Percentiles rank a stretch among this genome's conserved stretches.
Conservation (phyloP, 2,888 invertebrate genomes). For the Acanthosepion lycidas region DNA sequence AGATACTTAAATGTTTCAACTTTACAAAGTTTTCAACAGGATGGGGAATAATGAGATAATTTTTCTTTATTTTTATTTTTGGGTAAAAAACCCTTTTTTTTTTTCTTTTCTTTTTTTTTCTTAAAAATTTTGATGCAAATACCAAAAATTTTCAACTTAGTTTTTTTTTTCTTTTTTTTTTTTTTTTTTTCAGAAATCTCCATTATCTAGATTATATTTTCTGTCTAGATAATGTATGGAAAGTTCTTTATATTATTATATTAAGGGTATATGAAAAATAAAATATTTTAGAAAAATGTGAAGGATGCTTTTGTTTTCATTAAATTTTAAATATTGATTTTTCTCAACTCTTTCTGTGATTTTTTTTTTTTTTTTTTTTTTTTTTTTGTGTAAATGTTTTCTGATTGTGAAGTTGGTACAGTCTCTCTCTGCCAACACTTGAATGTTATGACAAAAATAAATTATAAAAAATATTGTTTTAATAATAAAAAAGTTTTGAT, state of each 20-base stretch:
- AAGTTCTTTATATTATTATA: background rate
- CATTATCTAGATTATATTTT: conserved; percentile 33
- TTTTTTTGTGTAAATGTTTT: background rate
- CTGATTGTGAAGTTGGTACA: background rate
- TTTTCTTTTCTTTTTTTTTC: background rate
- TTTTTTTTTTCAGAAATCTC: background rate
- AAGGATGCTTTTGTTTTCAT: background rate
- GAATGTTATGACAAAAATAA: conserved; percentile 18
- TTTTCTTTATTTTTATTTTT: background rate
- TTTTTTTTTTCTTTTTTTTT: background rate
- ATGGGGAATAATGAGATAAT: background rate
- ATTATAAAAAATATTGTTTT: background rate
- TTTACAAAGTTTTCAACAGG: too few relatives aligned
- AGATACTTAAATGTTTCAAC: background rate
- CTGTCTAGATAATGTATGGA: background rate
- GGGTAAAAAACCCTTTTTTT: background rate
- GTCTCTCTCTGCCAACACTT: background rate
- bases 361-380: background rate
- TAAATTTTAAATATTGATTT: background rate
- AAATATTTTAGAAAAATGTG: background rate
- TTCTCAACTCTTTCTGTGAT: background rate
- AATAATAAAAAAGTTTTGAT: background rate
- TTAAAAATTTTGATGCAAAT: background rate
- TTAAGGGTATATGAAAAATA: background rate
- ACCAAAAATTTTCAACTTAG: too few relatives aligned